Conservation (phyloP, 2,888 invertebrate genomes). For the Euspilapteryx auroguttella region DNA sequence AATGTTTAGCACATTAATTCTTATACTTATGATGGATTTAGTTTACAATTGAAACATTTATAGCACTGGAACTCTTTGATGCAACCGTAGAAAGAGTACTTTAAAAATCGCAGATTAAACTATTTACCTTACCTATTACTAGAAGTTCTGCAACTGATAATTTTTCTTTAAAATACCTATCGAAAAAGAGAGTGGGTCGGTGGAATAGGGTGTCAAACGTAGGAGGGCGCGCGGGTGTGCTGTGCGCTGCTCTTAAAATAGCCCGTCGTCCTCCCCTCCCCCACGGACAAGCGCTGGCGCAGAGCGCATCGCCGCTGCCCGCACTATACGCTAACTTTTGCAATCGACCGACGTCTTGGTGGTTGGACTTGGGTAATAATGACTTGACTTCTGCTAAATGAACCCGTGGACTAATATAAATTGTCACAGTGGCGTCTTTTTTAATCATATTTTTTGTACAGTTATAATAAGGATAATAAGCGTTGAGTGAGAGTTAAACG, state of each 20-base stretch:
- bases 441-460: too few relatives aligned
- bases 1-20: too few relatives aligned
- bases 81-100: too few relatives aligned
- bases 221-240: constrained; percentile 20
- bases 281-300: constrained; percentile 23
- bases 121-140: too few relatives aligned
- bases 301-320: constrained; percentile 21
- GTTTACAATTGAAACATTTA: too few relatives aligned
- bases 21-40: too few relatives aligned
- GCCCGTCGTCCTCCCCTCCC: constrained; percentile 27
- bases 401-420: constrained; percentile 58
- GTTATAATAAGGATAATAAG: constrained; percentile 36
- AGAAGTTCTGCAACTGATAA: too few relatives aligned
- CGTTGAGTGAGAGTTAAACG: constrained; percentile 54
- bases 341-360: constrained; percentile 94
- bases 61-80: too few relatives aligned
- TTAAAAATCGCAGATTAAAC: too few relatives aligned
- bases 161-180: too few relatives aligned
- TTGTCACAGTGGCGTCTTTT: constrained; percentile 50
- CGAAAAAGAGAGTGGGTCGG: too few relatives aligned
- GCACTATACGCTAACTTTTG: constrained; percentile 88
- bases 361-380: constrained; percentile 73
- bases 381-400: constrained; percentile 77
- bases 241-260: constrained; percentile 50
- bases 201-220: too few relatives aligned